phyloP scores from a whole-genome alignment of 1,140 invertebrate genomes.

The Lineus longissimus region DNA sequence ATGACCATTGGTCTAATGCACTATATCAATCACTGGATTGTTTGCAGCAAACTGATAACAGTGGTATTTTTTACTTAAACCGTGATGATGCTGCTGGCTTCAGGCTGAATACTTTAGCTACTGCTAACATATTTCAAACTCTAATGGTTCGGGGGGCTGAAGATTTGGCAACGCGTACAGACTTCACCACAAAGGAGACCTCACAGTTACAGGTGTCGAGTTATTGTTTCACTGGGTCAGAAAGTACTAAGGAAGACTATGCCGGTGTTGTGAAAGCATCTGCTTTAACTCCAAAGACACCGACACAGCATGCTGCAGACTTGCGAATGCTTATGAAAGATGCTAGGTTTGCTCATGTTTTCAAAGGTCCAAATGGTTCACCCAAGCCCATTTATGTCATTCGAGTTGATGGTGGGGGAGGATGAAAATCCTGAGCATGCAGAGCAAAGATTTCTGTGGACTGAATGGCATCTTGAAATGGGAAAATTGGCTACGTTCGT shows the following conservation, averaged over 20 bases:
- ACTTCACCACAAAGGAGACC: neutral
- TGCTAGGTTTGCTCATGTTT: neutral
- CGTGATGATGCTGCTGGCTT: conserved; percentile 6
- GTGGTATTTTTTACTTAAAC: neutral
- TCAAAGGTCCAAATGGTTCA: neutral
- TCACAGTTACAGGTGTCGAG: neutral
- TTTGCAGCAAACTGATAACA: conserved; percentile 1
- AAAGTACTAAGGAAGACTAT: conserved; percentile 3
- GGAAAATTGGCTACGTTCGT: conserved; percentile 4
- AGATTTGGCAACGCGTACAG: neutral
- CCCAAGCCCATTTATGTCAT: neutral
- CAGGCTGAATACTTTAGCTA: conserved; percentile 2
- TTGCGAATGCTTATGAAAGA: neutral
- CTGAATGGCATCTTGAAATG: neutral
- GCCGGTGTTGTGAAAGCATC: neutral
- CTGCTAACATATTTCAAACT: neutral
- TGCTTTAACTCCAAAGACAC: neutral
- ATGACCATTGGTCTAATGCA: conserved; percentile 4
- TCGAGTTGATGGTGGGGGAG: conserved; percentile 2
- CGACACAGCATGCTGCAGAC: conserved; percentile 2
- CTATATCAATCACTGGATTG: neutral
- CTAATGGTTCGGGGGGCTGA: neutral
- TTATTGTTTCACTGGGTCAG: conserved; percentile 7
- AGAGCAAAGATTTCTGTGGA: neutral
- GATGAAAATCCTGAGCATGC: neutral